phyloP scores from a whole-genome alignment of 2,888 invertebrate genomes.

The Ochlodes sylvanus region DNA sequence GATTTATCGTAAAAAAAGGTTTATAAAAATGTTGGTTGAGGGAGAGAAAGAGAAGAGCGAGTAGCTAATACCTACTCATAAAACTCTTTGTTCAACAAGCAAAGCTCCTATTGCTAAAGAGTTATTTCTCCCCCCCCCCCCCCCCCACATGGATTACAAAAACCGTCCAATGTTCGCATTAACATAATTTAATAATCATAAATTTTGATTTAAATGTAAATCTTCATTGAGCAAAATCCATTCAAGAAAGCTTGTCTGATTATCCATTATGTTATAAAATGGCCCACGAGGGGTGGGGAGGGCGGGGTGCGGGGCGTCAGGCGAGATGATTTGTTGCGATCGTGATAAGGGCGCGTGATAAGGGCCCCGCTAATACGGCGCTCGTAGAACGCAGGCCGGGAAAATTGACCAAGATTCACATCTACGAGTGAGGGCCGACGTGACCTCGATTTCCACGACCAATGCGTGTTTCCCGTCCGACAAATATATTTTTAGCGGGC shows the following conservation, averaged over 20 bases:
- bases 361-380: constrained; percentile 54
- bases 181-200: neutral
- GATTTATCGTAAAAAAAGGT: too few relatives aligned
- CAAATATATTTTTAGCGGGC: neutral
- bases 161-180: too few relatives aligned
- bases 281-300: neutral
- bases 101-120: too few relatives aligned
- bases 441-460: constrained; percentile 14
- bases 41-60: too few relatives aligned
- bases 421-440: constrained; percentile 43
- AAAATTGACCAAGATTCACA: constrained; percentile 56
- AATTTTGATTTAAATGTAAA: neutral
- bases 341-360: constrained; percentile 50
- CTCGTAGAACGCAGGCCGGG: constrained; percentile 50
- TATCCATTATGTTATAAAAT: neutral
- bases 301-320: constrained; percentile 52
- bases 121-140: too few relatives aligned
- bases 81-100: too few relatives aligned
- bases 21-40: too few relatives aligned
- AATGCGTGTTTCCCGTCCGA: constrained; percentile 6
- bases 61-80: too few relatives aligned
- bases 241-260: neutral
- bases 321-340: constrained; percentile 63
- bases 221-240: neutral
- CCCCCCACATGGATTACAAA: too few relatives aligned